phyloP scores from a whole-genome alignment of 2,888 invertebrate species.

The Heliothis peltigera region DNA sequence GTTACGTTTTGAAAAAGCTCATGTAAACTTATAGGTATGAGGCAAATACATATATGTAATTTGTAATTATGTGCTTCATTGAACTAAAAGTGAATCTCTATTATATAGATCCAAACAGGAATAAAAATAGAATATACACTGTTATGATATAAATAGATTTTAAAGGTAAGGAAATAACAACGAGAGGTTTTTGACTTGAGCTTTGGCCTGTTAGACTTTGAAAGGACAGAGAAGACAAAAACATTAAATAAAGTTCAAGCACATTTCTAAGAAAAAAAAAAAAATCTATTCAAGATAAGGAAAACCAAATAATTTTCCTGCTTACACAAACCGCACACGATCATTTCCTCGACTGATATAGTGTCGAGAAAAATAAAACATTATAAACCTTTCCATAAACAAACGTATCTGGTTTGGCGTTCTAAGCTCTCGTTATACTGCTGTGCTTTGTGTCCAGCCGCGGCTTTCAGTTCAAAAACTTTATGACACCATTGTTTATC shows the following conservation, averaged over 20 bases:
- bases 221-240: no score
- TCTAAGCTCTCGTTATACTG: constrained; percentile 24
- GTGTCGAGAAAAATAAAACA: constrained; percentile 23
- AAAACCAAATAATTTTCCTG: neutral
- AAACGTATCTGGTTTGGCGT: constrained; percentile 18
- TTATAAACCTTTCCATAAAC: constrained; percentile 11
- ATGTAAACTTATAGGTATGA: no score
- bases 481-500: constrained; percentile 54
- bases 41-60: no score
- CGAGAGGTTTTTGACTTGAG: no score
- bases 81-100: no score
- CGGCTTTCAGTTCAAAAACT: constrained; percentile 54
- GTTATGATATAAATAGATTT: no score
- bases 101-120: no score
- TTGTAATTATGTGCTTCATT: no score
- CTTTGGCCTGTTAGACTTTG: no score
- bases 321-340: neutral
- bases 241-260: neutral
- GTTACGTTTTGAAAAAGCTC: no score
- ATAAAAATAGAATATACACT: no score
- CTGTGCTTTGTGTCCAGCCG: constrained; percentile 38
- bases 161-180: no score
- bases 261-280: neutral
- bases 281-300: neutral
- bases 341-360: neutral